Percentiles rank a stretch among this genome's conserved stretches.
phyloP scores from a whole-genome alignment of 2,888 invertebrate genomes.

The Nudaria mundana region DNA sequence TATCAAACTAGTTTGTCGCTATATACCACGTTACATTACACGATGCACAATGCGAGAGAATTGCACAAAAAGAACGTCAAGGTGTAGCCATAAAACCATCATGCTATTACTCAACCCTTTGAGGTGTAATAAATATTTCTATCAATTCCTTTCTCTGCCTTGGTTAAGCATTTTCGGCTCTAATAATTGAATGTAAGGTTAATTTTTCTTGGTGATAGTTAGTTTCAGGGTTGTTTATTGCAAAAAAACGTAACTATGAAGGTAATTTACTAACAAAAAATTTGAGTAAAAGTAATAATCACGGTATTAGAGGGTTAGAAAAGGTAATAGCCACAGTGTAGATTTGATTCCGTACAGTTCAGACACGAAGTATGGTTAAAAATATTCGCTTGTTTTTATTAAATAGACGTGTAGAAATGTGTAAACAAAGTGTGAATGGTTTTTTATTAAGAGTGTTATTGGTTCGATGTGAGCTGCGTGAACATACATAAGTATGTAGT shows the following conservation, averaged over 20 bases:
- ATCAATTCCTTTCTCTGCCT: constrained; percentile 40
- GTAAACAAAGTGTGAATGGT: constrained; percentile 9
- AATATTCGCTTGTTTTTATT: constrained; percentile 10
- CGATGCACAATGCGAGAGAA: constrained; percentile 64
- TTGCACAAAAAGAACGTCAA: constrained; percentile 74
- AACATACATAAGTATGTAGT: constrained; percentile 16
- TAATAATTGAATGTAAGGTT: constrained; percentile 23
- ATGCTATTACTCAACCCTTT: constrained; percentile 71
- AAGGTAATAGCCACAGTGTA: constrained; percentile 52
- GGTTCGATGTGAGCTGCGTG: constrained; percentile 20
- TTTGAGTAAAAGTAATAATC: constrained; percentile 61
- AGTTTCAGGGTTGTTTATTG: constrained; percentile 33
- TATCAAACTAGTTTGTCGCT: constrained; percentile 31
- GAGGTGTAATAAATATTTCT: constrained; percentile 71
- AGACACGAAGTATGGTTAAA: constrained; percentile 12
- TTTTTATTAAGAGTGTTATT: constrained; percentile 5
- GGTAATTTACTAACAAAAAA: constrained; percentile 67
- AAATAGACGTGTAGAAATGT: constrained; percentile 10
- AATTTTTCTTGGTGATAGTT: constrained; percentile 11
- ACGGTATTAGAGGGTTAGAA: constrained; percentile 55
- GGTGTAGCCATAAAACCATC: constrained; percentile 73
- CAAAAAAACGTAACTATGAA: constrained; percentile 58
- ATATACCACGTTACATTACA: constrained; percentile 26
- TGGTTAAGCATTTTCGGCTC: constrained; percentile 22
- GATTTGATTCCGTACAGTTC: constrained; percentile 45